These are phyloP conservation scores for Hyperoplus lanceolatus DNA, from an alignment of 2,797 vertebrate species.

Conservation along the genomic window DNA sequence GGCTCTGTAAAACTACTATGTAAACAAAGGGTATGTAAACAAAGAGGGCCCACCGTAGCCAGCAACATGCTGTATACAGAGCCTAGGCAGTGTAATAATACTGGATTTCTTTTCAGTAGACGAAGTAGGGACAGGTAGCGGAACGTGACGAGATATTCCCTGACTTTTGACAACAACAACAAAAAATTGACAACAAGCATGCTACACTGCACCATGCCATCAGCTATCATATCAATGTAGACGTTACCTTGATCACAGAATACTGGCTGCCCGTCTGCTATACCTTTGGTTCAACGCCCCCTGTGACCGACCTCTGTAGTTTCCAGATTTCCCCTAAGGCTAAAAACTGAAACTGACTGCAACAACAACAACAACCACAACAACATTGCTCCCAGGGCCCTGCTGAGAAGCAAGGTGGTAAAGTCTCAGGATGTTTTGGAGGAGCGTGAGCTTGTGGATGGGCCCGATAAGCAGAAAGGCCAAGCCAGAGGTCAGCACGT, in stretches of 20 bases:
- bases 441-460: slow-evolving; percentile 54
- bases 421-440: slow-evolving; percentile 41
- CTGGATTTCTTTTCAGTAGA: too few species aligned
- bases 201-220: too few species aligned
- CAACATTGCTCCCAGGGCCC: slow-evolving; percentile 48
- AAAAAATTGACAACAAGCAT: too few species aligned
- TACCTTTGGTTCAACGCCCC: slow-evolving; percentile 16
- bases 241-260: slow-evolving; percentile 7
- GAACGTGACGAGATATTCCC: too few species aligned
- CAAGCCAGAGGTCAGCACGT: slow-evolving; percentile 64
- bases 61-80: too few species aligned
- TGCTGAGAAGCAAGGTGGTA: slow-evolving; percentile 54
- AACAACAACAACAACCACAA: slow-evolving; percentile 36
- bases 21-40: neutral
- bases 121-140: too few species aligned
- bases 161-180: too few species aligned
- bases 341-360: slow-evolving; percentile 51
- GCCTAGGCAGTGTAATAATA: too few species aligned
- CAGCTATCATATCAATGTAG: neutral
- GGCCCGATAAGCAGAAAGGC: slow-evolving; percentile 73
- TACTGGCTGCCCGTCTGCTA: neutral
- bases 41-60: too few species aligned
- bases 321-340: slow-evolving; percentile 30
- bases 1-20: slow-evolving; percentile 1
- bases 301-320: slow-evolving; percentile 37